Conservation (phyloP, 2,888 invertebrate species). For the Scaptomyza cyrtandrae region DNA sequence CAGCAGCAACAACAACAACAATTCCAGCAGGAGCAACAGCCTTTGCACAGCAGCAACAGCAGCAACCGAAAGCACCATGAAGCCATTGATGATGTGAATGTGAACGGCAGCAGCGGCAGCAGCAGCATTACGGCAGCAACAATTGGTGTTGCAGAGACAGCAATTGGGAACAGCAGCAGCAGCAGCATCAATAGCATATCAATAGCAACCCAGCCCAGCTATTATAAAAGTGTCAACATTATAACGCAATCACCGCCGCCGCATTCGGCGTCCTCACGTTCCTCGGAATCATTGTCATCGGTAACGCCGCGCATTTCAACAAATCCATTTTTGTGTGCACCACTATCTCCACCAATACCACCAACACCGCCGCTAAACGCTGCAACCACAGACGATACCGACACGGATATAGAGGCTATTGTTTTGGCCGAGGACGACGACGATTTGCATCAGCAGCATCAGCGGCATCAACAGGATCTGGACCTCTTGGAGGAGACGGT, state of each 20-base stretch:
- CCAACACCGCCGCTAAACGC: conserved; percentile 27
- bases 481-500: conserved; percentile 45
- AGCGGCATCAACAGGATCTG: conserved; percentile 17
- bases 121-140: conserved; percentile 32
- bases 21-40: conserved; percentile 33
- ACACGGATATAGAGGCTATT: conserved; percentile 37
- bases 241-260: conserved; percentile 83
- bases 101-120: conserved; percentile 44
- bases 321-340: conserved; percentile 83
- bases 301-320: conserved; percentile 84
- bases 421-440: conserved; percentile 26
- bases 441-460: conserved; percentile 28
- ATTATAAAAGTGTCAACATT: conserved; percentile 78
- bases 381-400: neutral
- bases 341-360: conserved; percentile 63
- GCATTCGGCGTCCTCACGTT: conserved; percentile 82
- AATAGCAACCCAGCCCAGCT: conserved; percentile 53
- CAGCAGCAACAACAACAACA: conserved; percentile 36
- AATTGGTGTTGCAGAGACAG: conserved; percentile 31
- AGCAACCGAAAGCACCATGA: conserved; percentile 57
- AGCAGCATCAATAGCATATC: conserved; percentile 21
- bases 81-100: conserved; percentile 49
- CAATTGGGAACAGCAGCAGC: conserved; percentile 29
- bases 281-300: conserved; percentile 84
- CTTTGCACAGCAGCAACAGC: conserved; percentile 19